Conservation (phyloP, 2,113 vertebrate species). For the Electrona antarctica region DNA sequence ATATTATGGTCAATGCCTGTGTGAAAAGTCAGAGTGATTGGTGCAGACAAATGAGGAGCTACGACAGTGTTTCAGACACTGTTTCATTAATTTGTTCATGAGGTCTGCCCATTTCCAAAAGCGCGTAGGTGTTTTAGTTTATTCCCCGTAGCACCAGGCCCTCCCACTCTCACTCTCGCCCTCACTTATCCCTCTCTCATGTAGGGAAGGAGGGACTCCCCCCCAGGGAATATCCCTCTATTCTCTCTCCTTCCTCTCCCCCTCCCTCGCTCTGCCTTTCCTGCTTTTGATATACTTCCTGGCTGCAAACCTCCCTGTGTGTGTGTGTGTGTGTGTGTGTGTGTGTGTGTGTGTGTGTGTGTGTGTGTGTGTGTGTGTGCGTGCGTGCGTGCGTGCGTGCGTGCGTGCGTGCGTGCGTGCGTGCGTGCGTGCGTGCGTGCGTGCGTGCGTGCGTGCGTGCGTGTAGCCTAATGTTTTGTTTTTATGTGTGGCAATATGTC, state of each 20-base stretch:
- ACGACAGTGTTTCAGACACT: no score
- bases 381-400: background rate
- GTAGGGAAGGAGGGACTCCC: constrained; percentile 2
- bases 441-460: background rate
- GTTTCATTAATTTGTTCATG: no score
- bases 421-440: background rate
- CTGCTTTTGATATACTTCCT: constrained; percentile 46
- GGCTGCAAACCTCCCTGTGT: background rate
- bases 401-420: background rate
- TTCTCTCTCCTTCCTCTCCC: constrained; percentile 27
- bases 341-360: no score
- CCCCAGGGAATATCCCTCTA: constrained; percentile 21
- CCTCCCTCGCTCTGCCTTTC: constrained; percentile 36
- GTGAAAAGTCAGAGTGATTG: no score
- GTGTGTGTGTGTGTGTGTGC: background rate
- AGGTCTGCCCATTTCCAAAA: background rate
- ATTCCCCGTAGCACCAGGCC: background rate
- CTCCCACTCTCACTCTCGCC: constrained; percentile 3
- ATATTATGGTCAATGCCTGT: no score
- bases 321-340: no score
- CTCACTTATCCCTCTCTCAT: constrained; percentile 7
- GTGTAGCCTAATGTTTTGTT: background rate
- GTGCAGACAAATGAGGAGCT: no score
- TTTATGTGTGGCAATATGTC: no score
- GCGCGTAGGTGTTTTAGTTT: background rate